Conservation (phyloP, 2,888 invertebrate genomes). For the Nemotelus pantherinus region DNA sequence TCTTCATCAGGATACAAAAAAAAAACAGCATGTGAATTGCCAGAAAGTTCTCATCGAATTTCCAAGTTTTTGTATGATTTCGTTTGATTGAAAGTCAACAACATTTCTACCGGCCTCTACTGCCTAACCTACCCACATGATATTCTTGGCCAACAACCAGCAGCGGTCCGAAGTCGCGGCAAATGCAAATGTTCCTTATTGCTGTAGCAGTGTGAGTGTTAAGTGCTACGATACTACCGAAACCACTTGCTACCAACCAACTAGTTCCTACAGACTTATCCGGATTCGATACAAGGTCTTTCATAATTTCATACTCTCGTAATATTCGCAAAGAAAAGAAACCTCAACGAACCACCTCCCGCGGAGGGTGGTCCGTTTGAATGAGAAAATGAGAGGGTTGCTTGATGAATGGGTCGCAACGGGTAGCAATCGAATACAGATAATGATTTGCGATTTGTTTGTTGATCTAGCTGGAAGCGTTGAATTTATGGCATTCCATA, state of each 20-base stretch:
- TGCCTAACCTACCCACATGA: background rate
- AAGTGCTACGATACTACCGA: conserved; percentile 21
- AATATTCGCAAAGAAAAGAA: too few species aligned
- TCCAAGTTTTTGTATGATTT: background rate
- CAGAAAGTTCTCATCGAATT: conserved; percentile 5
- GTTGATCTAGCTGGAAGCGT: background rate
- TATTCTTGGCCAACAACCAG: too few species aligned
- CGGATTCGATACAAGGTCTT: conserved; percentile 37
- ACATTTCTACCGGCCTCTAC: conserved; percentile 29
- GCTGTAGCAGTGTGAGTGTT: background rate
- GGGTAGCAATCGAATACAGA: background rate
- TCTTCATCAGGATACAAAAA: background rate
- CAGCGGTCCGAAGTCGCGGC: conserved; percentile 9
- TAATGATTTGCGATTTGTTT: background rate
- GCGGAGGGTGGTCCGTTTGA: too few species aligned
- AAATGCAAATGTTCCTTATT: background rate
- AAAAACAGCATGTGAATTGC: background rate
- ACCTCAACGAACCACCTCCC: too few species aligned
- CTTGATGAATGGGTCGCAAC: background rate
- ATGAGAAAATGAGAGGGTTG: background rate
- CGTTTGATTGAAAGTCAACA: conserved; percentile 33
- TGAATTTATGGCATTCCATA: background rate
- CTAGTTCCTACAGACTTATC: conserved; percentile 2
- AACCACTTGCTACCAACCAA: background rate
- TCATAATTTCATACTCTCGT: conserved; percentile 6